phyloP scores from a whole-genome alignment of 2,797 vertebrate genomes.

The Scarus forsteni region DNA sequence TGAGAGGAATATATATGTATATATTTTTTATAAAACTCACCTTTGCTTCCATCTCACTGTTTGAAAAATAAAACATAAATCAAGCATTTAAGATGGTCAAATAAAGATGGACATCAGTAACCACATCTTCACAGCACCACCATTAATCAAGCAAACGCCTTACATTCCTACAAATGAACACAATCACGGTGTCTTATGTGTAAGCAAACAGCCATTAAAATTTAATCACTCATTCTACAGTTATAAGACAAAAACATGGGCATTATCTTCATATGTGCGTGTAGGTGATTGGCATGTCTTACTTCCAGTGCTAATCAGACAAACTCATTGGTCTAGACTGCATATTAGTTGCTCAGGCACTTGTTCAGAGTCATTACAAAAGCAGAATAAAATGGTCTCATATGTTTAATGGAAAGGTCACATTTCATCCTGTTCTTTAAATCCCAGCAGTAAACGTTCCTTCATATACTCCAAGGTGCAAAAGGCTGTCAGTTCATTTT shows the following conservation, averaged over 20 bases:
- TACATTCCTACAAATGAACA: constrained; percentile 58
- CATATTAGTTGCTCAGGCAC: constrained; percentile 82
- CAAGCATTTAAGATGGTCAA: constrained; percentile 20
- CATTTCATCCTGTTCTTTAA: constrained; percentile 23
- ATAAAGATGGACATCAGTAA: constrained; percentile 13
- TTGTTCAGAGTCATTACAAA: constrained; percentile 65
- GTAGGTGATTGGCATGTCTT: constrained; percentile 24
- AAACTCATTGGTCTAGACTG: constrained; percentile 69
- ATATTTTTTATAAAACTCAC: not conserved
- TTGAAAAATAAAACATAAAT: constrained; percentile 20
- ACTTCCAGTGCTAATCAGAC: constrained; percentile 59
- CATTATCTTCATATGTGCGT: constrained; percentile 15
- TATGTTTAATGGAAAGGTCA: constrained; percentile 20
- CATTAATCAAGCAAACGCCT: constrained; percentile 15
- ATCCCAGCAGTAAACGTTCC: constrained; percentile 18
- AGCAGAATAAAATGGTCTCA: constrained; percentile 19
- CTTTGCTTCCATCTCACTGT: not conserved
- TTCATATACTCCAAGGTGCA: constrained; percentile 25
- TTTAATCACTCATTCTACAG: constrained; percentile 19
- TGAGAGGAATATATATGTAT: not conserved
- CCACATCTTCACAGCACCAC: constrained; percentile 23
- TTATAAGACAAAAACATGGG: constrained; percentile 52
- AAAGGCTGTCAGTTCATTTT: constrained; percentile 22
- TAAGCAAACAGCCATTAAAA: constrained; percentile 18
- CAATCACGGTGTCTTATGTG: constrained; percentile 52